Percentiles rank a stretch among this genome's conserved stretches.
phyloP scores from a whole-genome alignment of 2,888 invertebrate genomes.

The Chymomyza amoena region DNA sequence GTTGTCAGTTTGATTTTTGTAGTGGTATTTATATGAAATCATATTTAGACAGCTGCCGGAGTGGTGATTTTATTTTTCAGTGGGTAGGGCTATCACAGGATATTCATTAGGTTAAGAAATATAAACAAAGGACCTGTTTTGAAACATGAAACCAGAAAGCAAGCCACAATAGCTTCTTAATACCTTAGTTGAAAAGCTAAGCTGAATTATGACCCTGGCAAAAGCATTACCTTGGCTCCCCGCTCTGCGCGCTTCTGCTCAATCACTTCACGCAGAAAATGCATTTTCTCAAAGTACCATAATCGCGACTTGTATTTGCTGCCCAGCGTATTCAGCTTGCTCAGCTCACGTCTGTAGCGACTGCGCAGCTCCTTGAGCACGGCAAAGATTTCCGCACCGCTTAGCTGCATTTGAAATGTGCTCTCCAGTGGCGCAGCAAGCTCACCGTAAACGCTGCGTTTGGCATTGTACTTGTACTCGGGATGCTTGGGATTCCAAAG shows the following conservation, averaged over 20 bases:
- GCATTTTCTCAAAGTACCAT: constrained; percentile 72
- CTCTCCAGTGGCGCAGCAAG: constrained; percentile 56
- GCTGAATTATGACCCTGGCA: neutral
- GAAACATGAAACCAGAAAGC: too few species aligned
- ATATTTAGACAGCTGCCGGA: too few species aligned
- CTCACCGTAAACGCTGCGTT: constrained; percentile 60
- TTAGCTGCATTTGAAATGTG: constrained; percentile 57
- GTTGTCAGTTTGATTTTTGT: too few species aligned
- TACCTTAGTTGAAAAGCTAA: too few species aligned
- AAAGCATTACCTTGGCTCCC: constrained; percentile 54
- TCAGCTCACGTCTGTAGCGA: constrained; percentile 65
- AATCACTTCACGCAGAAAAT: constrained; percentile 61
- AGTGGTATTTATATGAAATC: too few species aligned
- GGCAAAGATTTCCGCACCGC: constrained; percentile 64
- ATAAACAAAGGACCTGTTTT: too few species aligned
- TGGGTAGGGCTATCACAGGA: too few species aligned
- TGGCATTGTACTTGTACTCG: constrained; percentile 72
- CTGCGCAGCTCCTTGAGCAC: constrained; percentile 64
- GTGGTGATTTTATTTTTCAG: too few species aligned
- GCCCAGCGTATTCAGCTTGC: constrained; percentile 57
- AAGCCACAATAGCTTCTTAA: too few species aligned
- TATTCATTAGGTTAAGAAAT: too few species aligned
- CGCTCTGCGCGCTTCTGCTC: constrained; percentile 62
- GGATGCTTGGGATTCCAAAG: constrained; percentile 73
- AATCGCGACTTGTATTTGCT: constrained; percentile 62